phyloP scores from a whole-genome alignment of 2,797 vertebrate genomes.

The Otolemur crassicaudatus region DNA sequence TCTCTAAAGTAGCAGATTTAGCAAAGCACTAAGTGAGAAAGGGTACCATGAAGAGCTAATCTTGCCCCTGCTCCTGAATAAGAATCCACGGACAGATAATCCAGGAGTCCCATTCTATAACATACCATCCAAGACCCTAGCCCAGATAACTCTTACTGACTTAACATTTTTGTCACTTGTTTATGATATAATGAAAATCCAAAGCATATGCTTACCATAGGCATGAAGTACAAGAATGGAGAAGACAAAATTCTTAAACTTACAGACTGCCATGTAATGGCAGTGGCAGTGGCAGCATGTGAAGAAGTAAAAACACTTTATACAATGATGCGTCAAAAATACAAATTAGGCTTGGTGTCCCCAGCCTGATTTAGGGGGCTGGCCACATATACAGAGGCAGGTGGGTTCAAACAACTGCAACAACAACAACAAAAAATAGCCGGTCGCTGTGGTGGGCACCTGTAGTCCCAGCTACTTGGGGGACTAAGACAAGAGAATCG shows the following conservation, averaged over 20 bases:
- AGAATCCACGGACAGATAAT: not conserved
- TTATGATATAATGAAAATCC: not conserved
- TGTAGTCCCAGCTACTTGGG: too few species aligned
- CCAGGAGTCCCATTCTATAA: not conserved
- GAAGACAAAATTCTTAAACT: not conserved
- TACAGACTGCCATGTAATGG: not conserved
- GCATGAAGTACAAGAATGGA: not conserved
- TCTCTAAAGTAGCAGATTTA: conserved; percentile 19
- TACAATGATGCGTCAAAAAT: not conserved
- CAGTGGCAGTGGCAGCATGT: not conserved
- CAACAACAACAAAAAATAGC: too few species aligned
- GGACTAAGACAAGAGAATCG: too few species aligned
- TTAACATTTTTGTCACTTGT: not conserved
- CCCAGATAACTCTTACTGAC: not conserved
- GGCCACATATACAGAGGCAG: too few species aligned
- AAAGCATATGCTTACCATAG: not conserved
- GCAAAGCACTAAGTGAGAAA: not conserved
- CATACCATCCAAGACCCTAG: not conserved
- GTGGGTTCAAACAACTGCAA: too few species aligned
- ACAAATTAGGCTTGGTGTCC: not conserved
- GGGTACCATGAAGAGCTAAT: not conserved
- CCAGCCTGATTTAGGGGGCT: too few species aligned
- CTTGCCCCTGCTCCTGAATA: not conserved
- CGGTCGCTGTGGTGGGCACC: too few species aligned
- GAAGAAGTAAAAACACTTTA: conserved; percentile 10